A percentile compares a stretch with the other conserved stretches of the same genome.
These are phyloP conservation scores for Corydoras sp. DNA, from an alignment of 2,113 vertebrate species.

Conservation along the genomic window DNA sequence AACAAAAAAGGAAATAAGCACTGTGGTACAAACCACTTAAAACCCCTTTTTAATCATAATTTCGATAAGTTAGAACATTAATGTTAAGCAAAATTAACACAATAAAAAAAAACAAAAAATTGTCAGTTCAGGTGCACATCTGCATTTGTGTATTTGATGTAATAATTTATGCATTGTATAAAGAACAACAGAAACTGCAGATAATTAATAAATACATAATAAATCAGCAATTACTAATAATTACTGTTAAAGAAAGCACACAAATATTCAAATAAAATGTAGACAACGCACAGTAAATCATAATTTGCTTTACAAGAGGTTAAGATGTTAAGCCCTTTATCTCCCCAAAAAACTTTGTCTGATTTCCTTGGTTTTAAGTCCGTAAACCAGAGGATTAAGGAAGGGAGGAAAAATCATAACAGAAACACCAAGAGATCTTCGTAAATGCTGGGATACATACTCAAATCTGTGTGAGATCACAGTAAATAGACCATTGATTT, in stretches of 20 bases:
- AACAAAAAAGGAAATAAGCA: too few relatives aligned
- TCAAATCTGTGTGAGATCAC: conserved; percentile 47
- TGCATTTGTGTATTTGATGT: too few relatives aligned
- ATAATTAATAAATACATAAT: too few relatives aligned
- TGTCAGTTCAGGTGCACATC: too few relatives aligned
- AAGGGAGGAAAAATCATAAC: conserved; percentile 53
- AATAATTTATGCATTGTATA: too few relatives aligned
- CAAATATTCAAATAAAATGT: background rate
- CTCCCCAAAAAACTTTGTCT: conserved; percentile 35
- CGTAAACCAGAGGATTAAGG: conserved; percentile 57
- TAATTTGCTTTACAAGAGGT: background rate
- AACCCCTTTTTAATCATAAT: too few relatives aligned
- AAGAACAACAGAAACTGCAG: too few relatives aligned
- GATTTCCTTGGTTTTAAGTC: conserved; percentile 54
- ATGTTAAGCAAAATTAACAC: too few relatives aligned
- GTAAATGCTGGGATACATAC: conserved; percentile 26
- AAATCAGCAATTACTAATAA: background rate
- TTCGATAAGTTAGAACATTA: too few relatives aligned
- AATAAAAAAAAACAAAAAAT: too few relatives aligned
- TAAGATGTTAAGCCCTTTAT: conserved; percentile 2
- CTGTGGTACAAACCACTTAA: too few relatives aligned
- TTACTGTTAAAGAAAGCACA: background rate
- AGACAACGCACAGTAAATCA: background rate
- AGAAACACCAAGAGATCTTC: conserved; percentile 49
- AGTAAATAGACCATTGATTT: conserved; percentile 41